These are phyloP conservation scores for Bambusicola thoracicus DNA, from an alignment of 2,113 vertebrate genomes.

Conservation along the genomic window DNA sequence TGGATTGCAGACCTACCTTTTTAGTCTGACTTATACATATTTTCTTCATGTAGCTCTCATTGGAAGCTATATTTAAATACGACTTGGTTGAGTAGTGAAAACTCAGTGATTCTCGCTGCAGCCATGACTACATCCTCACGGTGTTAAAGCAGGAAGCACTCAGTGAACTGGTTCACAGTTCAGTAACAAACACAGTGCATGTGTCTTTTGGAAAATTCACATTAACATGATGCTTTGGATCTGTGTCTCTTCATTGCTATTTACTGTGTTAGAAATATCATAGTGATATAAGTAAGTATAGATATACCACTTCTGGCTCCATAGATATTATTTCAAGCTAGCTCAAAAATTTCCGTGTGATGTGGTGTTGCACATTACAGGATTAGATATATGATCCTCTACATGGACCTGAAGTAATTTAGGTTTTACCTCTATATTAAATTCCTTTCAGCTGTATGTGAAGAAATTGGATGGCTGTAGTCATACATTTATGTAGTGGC, in stretches of 20 bases:
- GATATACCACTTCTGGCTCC: background rate
- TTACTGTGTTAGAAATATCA: background rate
- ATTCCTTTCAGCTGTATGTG: background rate
- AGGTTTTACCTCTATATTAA: background rate
- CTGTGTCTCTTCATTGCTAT: background rate
- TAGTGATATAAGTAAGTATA: background rate
- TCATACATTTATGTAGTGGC: background rate
- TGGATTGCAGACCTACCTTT: background rate
- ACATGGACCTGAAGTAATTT: background rate
- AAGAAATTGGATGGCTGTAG: background rate
- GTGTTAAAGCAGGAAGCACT: background rate
- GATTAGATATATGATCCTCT: background rate
- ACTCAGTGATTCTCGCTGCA: fast-evolving
- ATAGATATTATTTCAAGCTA: background rate
- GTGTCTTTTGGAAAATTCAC: background rate
- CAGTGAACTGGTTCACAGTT: background rate
- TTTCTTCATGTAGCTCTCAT: background rate
- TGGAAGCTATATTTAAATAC: background rate
- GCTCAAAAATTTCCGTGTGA: background rate
- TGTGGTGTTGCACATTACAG: background rate
- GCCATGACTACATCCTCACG: background rate
- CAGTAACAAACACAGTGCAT: background rate
- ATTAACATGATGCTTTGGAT: background rate
- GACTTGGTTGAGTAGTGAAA: background rate
- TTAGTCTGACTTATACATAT: background rate